Evolutionary conservation across 2,797 vertebrate species (phyloP).

Genomic region (Microchirus variegatus): DNA sequence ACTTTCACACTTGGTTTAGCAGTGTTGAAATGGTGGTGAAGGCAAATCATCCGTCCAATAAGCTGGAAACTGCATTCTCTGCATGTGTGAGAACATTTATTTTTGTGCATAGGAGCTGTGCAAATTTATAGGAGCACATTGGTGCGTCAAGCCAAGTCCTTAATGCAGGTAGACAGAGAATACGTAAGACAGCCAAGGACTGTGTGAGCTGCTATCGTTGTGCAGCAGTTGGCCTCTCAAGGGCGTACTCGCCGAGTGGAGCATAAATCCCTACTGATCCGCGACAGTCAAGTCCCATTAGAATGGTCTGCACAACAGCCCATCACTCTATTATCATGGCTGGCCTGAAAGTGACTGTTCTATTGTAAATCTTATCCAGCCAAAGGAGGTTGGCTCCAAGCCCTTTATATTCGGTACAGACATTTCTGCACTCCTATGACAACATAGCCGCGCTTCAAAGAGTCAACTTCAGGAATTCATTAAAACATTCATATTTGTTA

Average conservation of each 20-base stretch:
- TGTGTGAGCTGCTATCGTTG: conserved; percentile 66
- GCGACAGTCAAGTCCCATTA: conserved; percentile 80
- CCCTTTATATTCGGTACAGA: conserved; percentile 69
- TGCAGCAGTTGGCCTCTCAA: conserved; percentile 75
- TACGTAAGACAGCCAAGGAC: conserved; percentile 63
- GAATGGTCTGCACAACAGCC: conserved; percentile 74
- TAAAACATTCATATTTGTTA: conserved; percentile 45
- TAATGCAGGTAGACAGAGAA: conserved; percentile 71
- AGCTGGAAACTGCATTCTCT: conserved; percentile 10
- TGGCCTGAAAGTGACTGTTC: conserved; percentile 74
- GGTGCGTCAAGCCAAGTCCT: conserved; percentile 63
- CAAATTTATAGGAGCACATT: conserved; percentile 57
- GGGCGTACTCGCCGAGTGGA: conserved; percentile 74
- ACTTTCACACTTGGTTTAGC: conserved; percentile 57
- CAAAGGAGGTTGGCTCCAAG: conserved; percentile 66
- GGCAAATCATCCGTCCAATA: conserved; percentile 4
- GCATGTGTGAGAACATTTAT: conserved; percentile 12
- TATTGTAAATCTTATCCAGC: conserved; percentile 76
- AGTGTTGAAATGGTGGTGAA: not conserved
- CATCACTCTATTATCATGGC: conserved; percentile 76
- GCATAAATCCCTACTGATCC: conserved; percentile 80
- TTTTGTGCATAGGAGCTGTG: conserved; percentile 21
- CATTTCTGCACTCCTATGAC: conserved; percentile 50
- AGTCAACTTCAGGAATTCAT: conserved; percentile 54
- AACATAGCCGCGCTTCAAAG: conserved; percentile 60